These are phyloP conservation scores for Panurus biarmicus DNA, from an alignment of 2,113 vertebrate species.

Conservation along the genomic window DNA sequence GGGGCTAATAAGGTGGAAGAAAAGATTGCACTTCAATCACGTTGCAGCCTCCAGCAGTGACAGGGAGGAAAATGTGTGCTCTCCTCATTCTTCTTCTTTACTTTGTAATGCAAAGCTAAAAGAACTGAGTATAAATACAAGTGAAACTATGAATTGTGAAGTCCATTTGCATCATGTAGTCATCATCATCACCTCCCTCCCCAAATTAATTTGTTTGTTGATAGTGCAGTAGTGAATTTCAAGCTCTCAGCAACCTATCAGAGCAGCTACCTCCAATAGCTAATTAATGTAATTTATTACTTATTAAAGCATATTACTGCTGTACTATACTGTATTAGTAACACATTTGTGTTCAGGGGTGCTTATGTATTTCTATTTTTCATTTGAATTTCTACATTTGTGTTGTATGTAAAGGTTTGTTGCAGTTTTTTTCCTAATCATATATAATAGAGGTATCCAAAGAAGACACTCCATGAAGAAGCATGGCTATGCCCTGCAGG, in stretches of 20 bases:
- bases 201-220: not conserved
- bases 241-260: not conserved
- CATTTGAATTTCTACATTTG: not conserved
- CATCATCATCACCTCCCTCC: not conserved
- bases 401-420: not conserved
- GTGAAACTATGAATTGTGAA: not conserved
- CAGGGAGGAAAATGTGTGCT: not conserved
- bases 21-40: not conserved
- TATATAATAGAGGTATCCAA: not conserved
- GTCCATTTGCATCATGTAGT: not conserved
- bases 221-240: not conserved
- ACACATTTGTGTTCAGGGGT: not conserved
- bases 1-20: slow-evolving; percentile 2
- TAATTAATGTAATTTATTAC: not conserved
- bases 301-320: not conserved
- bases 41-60: slow-evolving; percentile 1
- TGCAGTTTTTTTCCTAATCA: not conserved
- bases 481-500: not conserved
- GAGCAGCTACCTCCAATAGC: not conserved
- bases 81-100: not conserved
- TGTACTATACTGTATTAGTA: not conserved
- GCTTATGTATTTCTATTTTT: not conserved
- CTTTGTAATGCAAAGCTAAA: not conserved
- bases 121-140: not conserved
- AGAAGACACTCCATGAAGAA: not conserved